These are phyloP conservation scores for Urocynchramus pylzowi DNA, from an alignment of 2,113 vertebrate genomes.

Conservation along the genomic window DNA sequence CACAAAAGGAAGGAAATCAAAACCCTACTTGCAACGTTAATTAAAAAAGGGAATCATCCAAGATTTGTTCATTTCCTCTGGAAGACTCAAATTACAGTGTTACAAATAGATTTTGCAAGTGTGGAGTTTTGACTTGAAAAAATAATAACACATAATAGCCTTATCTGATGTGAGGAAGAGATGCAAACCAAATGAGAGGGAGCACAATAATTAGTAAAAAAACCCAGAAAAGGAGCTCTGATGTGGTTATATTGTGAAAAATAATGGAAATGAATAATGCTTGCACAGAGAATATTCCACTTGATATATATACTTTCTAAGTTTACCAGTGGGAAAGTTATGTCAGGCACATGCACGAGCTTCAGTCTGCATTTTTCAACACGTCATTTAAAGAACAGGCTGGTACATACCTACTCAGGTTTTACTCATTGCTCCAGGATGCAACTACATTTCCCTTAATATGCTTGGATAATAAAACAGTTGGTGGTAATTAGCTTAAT, in stretches of 20 bases:
- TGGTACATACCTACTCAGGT: background rate
- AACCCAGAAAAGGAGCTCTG: background rate
- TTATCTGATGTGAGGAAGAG: background rate
- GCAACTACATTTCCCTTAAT: slow-evolving; percentile 13
- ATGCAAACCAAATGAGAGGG: background rate
- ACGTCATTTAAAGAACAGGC: background rate
- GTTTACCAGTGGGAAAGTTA: background rate
- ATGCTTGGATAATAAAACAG: slow-evolving; percentile 38
- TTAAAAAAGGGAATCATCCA: background rate
- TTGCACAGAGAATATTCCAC: background rate
- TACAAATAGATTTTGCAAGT: background rate
- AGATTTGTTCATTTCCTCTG: background rate
- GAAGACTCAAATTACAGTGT: background rate
- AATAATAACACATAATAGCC: background rate
- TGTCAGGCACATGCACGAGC: background rate
- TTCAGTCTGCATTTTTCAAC: background rate
- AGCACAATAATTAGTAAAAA: background rate
- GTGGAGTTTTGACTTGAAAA: background rate
- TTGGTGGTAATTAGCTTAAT: slow-evolving; percentile 51
- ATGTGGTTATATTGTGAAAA: background rate
- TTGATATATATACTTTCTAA: background rate
- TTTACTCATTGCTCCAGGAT: slow-evolving; percentile 13
- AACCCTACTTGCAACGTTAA: background rate
- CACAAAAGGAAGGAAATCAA: background rate
- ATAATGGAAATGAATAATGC: background rate